Conservation (phyloP, 2,888 invertebrate genomes). For the Emmelina monodactyla region DNA sequence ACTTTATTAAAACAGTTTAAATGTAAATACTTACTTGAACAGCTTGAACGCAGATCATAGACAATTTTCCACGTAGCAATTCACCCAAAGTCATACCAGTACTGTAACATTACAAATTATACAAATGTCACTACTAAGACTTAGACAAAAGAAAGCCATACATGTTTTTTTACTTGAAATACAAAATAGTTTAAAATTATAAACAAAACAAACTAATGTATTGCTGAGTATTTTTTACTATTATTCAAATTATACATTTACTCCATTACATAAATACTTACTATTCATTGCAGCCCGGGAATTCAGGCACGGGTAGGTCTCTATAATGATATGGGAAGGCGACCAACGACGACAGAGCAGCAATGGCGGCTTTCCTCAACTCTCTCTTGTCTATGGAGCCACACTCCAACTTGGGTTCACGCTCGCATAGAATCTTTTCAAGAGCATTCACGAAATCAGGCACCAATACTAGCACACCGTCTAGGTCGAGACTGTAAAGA, state of each 20-base stretch:
- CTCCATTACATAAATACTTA: too few relatives aligned
- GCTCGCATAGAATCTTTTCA: constrained; percentile 89
- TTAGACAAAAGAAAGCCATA: too few relatives aligned
- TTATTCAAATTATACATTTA: too few relatives aligned
- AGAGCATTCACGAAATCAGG: constrained; percentile 90
- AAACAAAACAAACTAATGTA: too few relatives aligned
- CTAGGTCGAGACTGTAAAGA: constrained; percentile 76
- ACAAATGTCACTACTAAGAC: too few relatives aligned
- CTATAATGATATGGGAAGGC: constrained; percentile 94
- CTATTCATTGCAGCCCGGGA: constrained; percentile 67
- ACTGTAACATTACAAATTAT: constrained; percentile 20
- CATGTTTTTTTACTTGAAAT: too few relatives aligned
- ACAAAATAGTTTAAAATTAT: too few relatives aligned
- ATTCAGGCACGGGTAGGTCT: constrained; percentile 75
- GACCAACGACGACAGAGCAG: constrained; percentile 88
- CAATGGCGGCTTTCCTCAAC: constrained; percentile 89
- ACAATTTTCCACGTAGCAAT: constrained; percentile 35
- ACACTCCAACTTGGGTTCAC: constrained; percentile 77
- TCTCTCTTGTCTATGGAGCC: constrained; percentile 76
- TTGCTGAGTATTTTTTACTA: too few relatives aligned
- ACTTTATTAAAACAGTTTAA: too few relatives aligned
- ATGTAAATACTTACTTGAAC: too few relatives aligned
- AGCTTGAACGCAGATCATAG: constrained; percentile 48
- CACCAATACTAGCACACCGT: constrained; percentile 90
- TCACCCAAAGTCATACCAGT: constrained; percentile 48